A percentile compares a stretch with the other conserved stretches of the same genome.
phyloP scores from a whole-genome alignment of 2,797 vertebrate genomes.

The Ctenosaura bakeri region DNA sequence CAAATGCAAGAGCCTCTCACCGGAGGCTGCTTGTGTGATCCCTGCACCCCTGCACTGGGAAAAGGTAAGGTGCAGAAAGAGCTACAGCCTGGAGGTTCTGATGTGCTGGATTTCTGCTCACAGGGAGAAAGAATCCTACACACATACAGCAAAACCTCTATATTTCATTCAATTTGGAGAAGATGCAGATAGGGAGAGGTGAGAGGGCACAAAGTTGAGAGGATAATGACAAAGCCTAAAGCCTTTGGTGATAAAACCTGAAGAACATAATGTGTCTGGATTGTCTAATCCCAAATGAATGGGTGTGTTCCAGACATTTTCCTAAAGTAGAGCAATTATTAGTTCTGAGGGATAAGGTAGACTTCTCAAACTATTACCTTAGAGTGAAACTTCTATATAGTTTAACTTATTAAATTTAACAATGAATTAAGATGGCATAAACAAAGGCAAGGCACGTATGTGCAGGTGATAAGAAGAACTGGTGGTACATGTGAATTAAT shows the following conservation, averaged over 20 bases:
- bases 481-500: neutral
- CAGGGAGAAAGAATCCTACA: no score
- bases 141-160: no score
- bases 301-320: neutral
- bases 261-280: neutral
- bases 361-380: neutral
- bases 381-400: neutral
- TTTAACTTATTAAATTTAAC: neutral
- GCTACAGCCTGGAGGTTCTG: no score
- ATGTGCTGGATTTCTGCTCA: no score
- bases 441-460: neutral
- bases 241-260: neutral
- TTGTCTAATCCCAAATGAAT: neutral
- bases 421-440: neutral
- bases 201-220: no score
- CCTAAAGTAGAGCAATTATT: neutral
- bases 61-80: no score
- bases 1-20: no score
- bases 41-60: no score
- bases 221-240: no score
- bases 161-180: no score
- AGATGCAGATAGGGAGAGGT: no score
- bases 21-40: no score
- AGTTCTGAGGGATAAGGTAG: neutral
- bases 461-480: neutral